Evolutionary conservation across 2,797 vertebrate genomes (phyloP).

Genomic region (Eptatretus atami): DNA sequence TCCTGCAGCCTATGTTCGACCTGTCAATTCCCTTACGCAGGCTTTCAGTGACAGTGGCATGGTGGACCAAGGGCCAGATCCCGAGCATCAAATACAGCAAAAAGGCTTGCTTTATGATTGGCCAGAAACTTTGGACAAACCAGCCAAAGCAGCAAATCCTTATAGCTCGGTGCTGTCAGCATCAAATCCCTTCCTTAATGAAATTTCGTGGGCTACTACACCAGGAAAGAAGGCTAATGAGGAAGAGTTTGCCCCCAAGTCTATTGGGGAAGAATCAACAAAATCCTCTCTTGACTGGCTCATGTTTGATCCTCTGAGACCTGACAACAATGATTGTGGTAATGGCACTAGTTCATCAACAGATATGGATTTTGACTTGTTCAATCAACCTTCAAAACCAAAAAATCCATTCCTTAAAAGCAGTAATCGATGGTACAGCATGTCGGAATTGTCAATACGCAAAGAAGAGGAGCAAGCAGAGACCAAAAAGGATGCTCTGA

Average conservation of each 20-base stretch:
- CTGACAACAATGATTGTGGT: conserved; percentile 18
- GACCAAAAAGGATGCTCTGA: background rate
- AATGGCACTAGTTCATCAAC: conserved; percentile 16
- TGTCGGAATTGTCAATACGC: conserved; percentile 60
- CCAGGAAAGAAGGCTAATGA: too few relatives aligned
- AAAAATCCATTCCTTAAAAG: conserved; percentile 68
- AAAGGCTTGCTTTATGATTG: conserved; percentile 40
- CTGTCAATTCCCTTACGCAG: conserved; percentile 34
- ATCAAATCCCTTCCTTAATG: conserved; percentile 38
- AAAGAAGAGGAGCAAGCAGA: conserved; percentile 23
- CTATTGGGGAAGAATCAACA: conserved; percentile 14
- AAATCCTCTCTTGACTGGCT: conserved; percentile 27
- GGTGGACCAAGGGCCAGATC: conserved; percentile 49
- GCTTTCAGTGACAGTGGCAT: conserved; percentile 66
- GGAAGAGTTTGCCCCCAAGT: conserved; percentile 11
- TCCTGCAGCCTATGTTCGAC: conserved; percentile 59
- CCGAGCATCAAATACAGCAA: conserved; percentile 37
- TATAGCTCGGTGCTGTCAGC: conserved; percentile 22
- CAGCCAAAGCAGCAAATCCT: conserved; percentile 23
- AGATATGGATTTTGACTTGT: conserved; percentile 11
- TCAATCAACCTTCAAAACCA: conserved; percentile 17
- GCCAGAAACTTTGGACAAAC: conserved; percentile 19
- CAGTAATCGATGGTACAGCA: conserved; percentile 61
- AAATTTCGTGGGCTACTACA: conserved; percentile 11
- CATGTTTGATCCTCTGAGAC: conserved; percentile 26